A percentile compares a stretch with the other conserved stretches of the same genome.
Evolutionary conservation across 2,888 invertebrate species (phyloP).

Genomic region (Pterobdella sp.): DNA sequence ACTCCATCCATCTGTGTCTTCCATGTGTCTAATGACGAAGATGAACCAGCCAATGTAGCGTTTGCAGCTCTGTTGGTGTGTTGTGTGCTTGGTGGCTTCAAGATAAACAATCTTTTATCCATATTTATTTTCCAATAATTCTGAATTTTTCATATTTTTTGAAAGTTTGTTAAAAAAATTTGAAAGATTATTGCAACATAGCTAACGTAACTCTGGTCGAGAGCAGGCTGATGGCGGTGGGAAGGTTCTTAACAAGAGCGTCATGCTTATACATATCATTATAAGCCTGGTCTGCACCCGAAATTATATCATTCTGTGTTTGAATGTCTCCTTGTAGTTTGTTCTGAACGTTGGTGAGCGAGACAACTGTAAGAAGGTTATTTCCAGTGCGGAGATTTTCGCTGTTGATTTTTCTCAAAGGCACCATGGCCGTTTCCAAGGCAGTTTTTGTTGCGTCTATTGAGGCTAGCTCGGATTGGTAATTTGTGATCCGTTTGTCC

Average conservation of each 20-base stretch:
- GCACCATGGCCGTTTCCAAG: background rate
- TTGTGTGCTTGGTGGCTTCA: background rate
- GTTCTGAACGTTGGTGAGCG: background rate
- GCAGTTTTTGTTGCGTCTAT: background rate
- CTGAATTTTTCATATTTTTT: too few species aligned
- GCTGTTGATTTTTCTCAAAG: background rate
- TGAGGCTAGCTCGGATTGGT: background rate
- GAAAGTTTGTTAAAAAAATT: background rate
- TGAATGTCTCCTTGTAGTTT: background rate
- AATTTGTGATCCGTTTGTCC: background rate
- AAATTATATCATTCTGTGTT: background rate
- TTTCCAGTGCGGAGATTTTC: background rate
- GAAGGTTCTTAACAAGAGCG: background rate
- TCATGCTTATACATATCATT: background rate
- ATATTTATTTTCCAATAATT: too few species aligned
- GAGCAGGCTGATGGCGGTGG: background rate
- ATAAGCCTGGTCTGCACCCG: background rate
- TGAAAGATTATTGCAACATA: background rate
- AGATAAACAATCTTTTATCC: too few species aligned
- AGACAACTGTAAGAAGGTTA: background rate
- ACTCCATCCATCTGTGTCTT: background rate
- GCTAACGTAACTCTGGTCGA: background rate
- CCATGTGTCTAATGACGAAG: background rate
- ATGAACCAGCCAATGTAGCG: background rate
- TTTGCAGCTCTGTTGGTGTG: background rate